phyloP scores from a whole-genome alignment of 2,888 invertebrate species.

The Fragum sueziense region DNA sequence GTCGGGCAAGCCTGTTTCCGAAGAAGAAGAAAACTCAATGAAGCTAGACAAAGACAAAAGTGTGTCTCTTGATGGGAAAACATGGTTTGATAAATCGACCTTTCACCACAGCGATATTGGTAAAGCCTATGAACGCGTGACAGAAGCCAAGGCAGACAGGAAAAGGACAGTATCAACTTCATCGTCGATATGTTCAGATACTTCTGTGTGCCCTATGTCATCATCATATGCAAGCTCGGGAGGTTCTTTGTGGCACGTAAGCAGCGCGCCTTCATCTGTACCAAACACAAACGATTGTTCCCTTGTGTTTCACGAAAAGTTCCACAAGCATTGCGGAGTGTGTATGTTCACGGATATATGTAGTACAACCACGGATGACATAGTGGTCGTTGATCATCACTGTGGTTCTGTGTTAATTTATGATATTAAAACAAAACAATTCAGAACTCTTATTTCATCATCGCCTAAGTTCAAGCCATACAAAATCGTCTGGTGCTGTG shows the following conservation, averaged over 20 bases:
- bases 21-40: background rate
- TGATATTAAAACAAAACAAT: background rate
- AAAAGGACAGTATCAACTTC: background rate
- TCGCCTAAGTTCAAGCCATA: background rate
- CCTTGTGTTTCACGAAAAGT: background rate
- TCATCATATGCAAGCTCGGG: background rate
- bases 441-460: background rate
- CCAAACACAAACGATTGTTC: background rate
- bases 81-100: background rate
- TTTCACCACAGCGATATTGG: background rate
- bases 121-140: background rate
- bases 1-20: background rate
- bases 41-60: background rate
- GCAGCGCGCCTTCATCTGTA: background rate
- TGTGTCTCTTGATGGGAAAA: background rate
- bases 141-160: background rate
- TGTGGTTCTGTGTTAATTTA: background rate
- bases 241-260: background rate
- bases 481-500: background rate
- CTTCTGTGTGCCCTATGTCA: background rate
- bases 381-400: background rate
- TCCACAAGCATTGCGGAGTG: background rate
- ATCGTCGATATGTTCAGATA: background rate
- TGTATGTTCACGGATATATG: background rate
- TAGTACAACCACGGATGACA: background rate